A percentile compares a stretch with the other conserved stretches of the same genome.
Evolutionary conservation across 2,113 vertebrate genomes (phyloP).

Genomic region (Mobula hypostoma): DNA sequence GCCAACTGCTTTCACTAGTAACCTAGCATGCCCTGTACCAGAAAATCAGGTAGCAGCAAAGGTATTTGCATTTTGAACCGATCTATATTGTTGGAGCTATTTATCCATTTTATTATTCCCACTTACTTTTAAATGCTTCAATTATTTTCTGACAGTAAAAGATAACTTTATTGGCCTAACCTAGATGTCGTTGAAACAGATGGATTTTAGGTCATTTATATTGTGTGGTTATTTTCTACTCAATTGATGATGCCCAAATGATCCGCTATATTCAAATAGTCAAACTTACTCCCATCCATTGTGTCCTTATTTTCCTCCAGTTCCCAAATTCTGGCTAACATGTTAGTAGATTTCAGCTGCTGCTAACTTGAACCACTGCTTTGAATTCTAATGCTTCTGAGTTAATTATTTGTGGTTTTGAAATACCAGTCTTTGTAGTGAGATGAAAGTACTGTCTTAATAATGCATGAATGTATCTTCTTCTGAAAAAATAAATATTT

Average conservation of each 20-base stretch:
- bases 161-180: background rate
- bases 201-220: constrained; percentile 10
- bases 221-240: background rate
- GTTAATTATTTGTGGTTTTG: constrained; percentile 7
- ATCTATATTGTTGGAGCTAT: background rate
- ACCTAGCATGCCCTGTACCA: background rate
- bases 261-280: background rate
- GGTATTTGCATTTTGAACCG: constrained; percentile 10
- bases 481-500: background rate
- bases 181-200: background rate
- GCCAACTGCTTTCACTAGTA: background rate
- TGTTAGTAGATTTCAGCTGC: background rate
- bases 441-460: constrained; percentile 16
- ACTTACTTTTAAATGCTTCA: background rate
- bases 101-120: background rate
- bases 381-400: constrained; percentile 17
- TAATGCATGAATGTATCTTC: background rate
- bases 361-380: background rate
- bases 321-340: background rate
- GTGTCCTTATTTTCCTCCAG: background rate
- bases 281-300: background rate
- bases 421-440: constrained; percentile 5
- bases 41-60: background rate
- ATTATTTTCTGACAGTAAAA: background rate
- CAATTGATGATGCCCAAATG: background rate